Base-by-base conservation (phyloP, 2,797 vertebrate species). In the Alouatta caraya region DNA sequence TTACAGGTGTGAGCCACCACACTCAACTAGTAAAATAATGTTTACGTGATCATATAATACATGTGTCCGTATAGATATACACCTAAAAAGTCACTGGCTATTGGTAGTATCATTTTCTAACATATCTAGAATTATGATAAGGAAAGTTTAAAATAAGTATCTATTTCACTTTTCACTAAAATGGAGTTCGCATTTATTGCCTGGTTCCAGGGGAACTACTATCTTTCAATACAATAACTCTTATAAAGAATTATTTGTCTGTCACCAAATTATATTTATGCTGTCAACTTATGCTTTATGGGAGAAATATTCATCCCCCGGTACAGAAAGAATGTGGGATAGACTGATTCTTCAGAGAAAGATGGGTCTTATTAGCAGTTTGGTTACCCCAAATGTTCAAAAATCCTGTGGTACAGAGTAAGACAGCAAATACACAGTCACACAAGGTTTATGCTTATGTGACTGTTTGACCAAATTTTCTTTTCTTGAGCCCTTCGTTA, bases 221-320 rank as follows among this genome's bases (percentile, higher is more conserved):
- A 46, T 64, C 39, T 37, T 89, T 91, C 61, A 90, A 46, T 42
- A 84, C 44, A 92, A 87, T 8, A 64, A n/a, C 46, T 85, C 67
- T 92, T 82, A 83, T 30, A 88, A 96, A 87, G 28, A 55, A 30
- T 76, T 67, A 19, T 50, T 95, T 92, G 81, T 78, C 55, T 94
- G 33, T 90, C 24, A 94, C 28, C 28, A 76, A 57, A 93, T 70
- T 84, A 52, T 55, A 86, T 42, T 13, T 30, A 37, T 52, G 24
- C 33, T 91, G 30, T 42, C 46, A 93, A 10, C 15, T 80, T 85
- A 48, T n/a, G 10, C 55, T 81, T 95, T 50, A 81, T 22, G 37
- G 7, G 8, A 30, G n/a, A 90, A 88, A 80, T 75, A 88, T 72
- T 94, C 46, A 82, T 39, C 28, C 3, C 24, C 37, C 67, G 46